Evolutionary conservation across 2,113 vertebrate species (phyloP).

Genomic region (Syngnathoides biaculeatus): DNA sequence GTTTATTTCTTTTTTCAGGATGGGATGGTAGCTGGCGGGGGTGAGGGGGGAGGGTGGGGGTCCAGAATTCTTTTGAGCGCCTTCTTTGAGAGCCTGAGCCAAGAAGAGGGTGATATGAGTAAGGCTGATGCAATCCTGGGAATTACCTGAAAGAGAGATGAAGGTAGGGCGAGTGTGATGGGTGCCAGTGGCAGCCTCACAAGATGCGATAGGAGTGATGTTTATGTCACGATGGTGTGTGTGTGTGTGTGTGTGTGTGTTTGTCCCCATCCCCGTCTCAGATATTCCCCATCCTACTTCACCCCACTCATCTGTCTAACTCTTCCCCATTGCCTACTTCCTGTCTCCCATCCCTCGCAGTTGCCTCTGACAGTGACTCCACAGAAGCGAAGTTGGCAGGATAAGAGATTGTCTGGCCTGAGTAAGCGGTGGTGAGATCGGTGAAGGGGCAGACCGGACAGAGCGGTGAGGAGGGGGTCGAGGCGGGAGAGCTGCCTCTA

Average conservation of each 20-base stretch:
- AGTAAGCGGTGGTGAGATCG: constrained; percentile 59
- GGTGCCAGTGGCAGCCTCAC: constrained; percentile 15
- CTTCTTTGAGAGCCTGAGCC: constrained; percentile 25
- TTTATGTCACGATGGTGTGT: constrained; percentile 38
- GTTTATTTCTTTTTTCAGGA: constrained; percentile 20
- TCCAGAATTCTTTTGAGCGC: constrained; percentile 63
- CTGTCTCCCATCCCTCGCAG: constrained; percentile 31
- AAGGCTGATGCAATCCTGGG: constrained; percentile 59
- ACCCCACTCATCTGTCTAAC: constrained; percentile 35
- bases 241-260: constrained; percentile 28
- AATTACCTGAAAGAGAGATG: constrained; percentile 62
- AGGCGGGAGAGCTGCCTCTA: constrained; percentile 50
- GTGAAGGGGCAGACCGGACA: constrained; percentile 56
- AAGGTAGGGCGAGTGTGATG: constrained; percentile 28
- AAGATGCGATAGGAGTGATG: constrained; percentile 36
- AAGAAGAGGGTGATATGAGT: constrained; percentile 48
- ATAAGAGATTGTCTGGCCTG: constrained; percentile 72
- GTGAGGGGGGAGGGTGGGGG: constrained; percentile 5
- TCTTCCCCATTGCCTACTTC: constrained; percentile 23
- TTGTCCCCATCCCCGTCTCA: constrained; percentile 29
- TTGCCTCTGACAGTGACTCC: constrained; percentile 70
- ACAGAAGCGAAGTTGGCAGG: constrained; percentile 66
- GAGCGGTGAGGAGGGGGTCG: constrained; percentile 59
- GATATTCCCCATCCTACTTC: constrained; percentile 25
- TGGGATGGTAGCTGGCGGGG: background rate